Evolutionary conservation across 2,888 invertebrate species (phyloP).

Genomic region (Allophyes oxyacanthae): DNA sequence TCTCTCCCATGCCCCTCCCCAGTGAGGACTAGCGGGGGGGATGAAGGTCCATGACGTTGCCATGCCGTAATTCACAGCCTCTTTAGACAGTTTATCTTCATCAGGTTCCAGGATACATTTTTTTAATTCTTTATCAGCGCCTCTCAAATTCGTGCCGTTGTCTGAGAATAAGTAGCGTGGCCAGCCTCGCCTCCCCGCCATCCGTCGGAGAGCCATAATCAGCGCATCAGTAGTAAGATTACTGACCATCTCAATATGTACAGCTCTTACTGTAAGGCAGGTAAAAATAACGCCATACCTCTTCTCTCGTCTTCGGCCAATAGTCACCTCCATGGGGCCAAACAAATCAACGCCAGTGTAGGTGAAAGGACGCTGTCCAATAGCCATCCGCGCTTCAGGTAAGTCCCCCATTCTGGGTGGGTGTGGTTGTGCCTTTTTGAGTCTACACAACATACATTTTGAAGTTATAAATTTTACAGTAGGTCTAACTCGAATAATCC

Average conservation of each 20-base stretch:
- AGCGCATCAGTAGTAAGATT: conserved; percentile 39
- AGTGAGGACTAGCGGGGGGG: conserved; percentile 43
- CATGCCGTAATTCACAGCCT: not conserved
- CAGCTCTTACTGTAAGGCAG: conserved; percentile 46
- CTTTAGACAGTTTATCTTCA: not conserved
- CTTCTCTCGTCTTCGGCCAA: conserved; percentile 29
- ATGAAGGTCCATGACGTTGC: conserved; percentile 36
- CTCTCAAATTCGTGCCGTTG: conserved; percentile 6
- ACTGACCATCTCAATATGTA: conserved; percentile 43
- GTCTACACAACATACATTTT: conserved; percentile 16
- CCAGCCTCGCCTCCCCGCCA: conserved; percentile 49
- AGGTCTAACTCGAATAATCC: conserved; percentile 43
- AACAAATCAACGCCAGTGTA: conserved; percentile 32
- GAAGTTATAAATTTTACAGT: conserved; percentile 23
- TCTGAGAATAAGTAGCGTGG: conserved; percentile 17
- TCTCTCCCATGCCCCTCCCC: conserved; percentile 51
- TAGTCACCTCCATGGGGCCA: conserved; percentile 36
- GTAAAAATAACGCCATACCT: conserved; percentile 48
- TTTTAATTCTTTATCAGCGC: not conserved
- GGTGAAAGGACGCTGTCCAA: conserved; percentile 7
- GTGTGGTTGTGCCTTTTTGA: conserved; percentile 5
- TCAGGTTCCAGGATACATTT: conserved; percentile 6
- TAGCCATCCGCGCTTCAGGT: conserved; percentile 8
- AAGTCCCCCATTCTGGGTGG: conserved; percentile 20
- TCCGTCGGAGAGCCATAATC: conserved; percentile 50